A percentile compares a stretch with the other conserved stretches of the same genome.
These are phyloP conservation scores for Argentina silus DNA, from an alignment of 2,797 vertebrate genomes.

Conservation along the genomic window DNA sequence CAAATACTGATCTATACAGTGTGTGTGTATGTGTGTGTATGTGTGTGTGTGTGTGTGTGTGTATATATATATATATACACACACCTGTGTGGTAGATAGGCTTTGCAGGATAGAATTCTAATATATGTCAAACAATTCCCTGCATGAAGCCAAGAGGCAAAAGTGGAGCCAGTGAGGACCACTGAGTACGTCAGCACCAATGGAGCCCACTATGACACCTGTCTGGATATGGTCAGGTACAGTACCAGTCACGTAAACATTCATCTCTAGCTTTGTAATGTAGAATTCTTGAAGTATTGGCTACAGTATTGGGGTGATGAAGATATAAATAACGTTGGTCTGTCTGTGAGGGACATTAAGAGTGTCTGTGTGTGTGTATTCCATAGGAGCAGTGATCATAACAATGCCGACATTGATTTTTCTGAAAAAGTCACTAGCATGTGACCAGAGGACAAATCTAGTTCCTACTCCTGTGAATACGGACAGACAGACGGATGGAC, in stretches of 20 bases:
- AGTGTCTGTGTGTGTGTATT: constrained; percentile 17
- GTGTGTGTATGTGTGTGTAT: no score
- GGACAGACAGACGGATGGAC: constrained; percentile 20
- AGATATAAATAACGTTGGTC: no score
- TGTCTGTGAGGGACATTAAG: no score
- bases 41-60: no score
- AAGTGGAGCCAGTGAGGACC: constrained; percentile 4
- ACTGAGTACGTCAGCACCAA: constrained; percentile 26
- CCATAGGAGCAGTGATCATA: constrained; percentile 54
- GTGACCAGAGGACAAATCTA: constrained; percentile 56
- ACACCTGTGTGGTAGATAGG: not conserved
- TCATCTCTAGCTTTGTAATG: not conserved
- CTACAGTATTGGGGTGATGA: no score
- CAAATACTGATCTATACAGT: no score
- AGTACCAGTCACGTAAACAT: not conserved
- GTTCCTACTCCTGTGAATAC: constrained; percentile 38
- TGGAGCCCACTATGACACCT: constrained; percentile 9
- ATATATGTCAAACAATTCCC: not conserved
- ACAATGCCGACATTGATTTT: constrained; percentile 43
- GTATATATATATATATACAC: not conserved
- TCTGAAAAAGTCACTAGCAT: constrained; percentile 62
- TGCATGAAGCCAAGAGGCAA: constrained; percentile 4
- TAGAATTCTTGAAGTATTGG: no score
- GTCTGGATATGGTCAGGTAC: constrained; percentile 58
- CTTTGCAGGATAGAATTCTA: not conserved